A percentile compares a stretch with the other conserved stretches of the same genome.
These are phyloP conservation scores for Harmothoe impar DNA, from an alignment of 2,888 invertebrate genomes.

Conservation along the genomic window DNA sequence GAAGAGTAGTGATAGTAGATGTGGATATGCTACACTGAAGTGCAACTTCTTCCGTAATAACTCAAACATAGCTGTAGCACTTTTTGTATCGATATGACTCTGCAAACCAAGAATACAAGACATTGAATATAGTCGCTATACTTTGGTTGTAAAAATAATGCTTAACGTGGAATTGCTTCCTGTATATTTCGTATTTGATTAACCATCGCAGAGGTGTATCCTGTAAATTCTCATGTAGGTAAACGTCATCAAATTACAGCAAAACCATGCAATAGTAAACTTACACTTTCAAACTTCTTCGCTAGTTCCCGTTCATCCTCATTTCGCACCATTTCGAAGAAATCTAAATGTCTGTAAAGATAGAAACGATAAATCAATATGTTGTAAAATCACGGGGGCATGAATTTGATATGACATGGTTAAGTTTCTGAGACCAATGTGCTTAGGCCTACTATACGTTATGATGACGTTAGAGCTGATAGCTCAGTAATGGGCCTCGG, in stretches of 20 bases:
- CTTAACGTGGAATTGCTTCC: too few relatives aligned
- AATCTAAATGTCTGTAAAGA: slow-evolving; percentile 92
- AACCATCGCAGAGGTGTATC: too few relatives aligned
- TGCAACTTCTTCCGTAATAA: slow-evolving; percentile 93
- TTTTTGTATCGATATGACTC: slow-evolving; percentile 96
- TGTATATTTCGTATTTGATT: too few relatives aligned
- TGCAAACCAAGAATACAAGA: slow-evolving; percentile 73
- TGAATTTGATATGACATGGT: too few relatives aligned
- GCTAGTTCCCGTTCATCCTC: slow-evolving; percentile 98
- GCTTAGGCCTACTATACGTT: too few relatives aligned
- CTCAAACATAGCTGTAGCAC: slow-evolving; percentile 96
- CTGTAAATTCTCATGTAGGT: too few relatives aligned
- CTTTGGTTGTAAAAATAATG: background rate
- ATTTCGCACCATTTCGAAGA: slow-evolving; percentile 98
- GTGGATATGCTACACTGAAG: slow-evolving; percentile 93
- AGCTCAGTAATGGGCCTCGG: background rate
- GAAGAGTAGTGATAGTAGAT: slow-evolving; percentile 93
- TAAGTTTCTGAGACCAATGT: too few relatives aligned
- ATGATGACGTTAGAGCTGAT: background rate
- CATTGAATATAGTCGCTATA: background rate
- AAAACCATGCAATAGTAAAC: slow-evolving; percentile 63
- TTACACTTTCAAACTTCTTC: slow-evolving; percentile 91
- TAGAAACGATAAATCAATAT: background rate
- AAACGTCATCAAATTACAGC: too few relatives aligned
- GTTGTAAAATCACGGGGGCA: too few relatives aligned